Base-by-base conservation (phyloP, 2,113 vertebrate genomes). In the mouse (Mus musculus) region DNA sequence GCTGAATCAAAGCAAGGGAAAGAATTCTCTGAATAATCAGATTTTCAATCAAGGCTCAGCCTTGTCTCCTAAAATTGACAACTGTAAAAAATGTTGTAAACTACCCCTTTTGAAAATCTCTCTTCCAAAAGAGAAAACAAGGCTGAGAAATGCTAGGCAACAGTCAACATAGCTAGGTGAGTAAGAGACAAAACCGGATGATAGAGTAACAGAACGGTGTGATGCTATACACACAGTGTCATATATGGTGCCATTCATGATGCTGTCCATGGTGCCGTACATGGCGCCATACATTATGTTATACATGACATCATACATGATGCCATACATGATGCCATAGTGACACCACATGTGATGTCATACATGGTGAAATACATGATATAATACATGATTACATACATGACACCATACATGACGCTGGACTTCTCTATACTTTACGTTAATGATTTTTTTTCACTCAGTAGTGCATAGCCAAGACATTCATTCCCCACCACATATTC, bases 1-100 rank as follows among this genome's bases (percentile, higher is more conserved):
- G 36, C 89, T 94, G 49, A 90, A 77, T 90, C 19, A 73, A 95
- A 95, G 84, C 39, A 39, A 56, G 33, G 65, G 71, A 88, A 92
- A 7, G 24, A 56, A 84, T 92, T 93, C 80, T 93, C 28, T 67
- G 54, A 65, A 71, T 91, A 80, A 61, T 91, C 89, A 9, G 8
- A 3, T 20, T 63, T 71, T 71, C 86, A 11, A n/a, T 49, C 69
- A 36, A 36, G 24, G 36, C n/a, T 28, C 67, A 42, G 16, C 33
- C 92, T 33, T 8, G 36, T 16, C 14, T 91, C 65, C 76, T 85
- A 71, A 76, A 90, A 88, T 87, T 30, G 54, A 92, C 54, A 13
- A 36, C 71, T 36, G 28, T n/a, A 61, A 46, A 67, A 8, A 94
- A 75, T 2, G 76, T 42, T 52, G 75, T 76, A 93, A 80, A 81